Conservation (phyloP, 35 echinoderm and acorn worm species). For the Apostichopus japonicus region DNA sequence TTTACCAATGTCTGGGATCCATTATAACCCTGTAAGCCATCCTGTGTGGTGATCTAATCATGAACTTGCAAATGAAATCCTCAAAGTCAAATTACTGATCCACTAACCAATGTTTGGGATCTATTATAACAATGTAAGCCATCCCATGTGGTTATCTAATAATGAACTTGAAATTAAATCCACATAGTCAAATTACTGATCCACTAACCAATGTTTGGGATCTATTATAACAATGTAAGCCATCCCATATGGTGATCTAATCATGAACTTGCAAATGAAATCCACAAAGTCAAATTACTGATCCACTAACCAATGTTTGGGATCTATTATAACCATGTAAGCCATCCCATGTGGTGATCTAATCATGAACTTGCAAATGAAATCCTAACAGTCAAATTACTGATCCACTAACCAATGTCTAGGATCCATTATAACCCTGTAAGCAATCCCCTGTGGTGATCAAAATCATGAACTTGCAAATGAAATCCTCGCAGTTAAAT, state of each 20-base stretch:
- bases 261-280: constrained; percentile 85
- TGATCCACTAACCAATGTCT: too few species aligned
- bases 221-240: constrained; percentile 85
- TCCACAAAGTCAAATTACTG: too few species aligned
- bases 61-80: constrained; percentile 86
- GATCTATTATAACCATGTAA: constrained; percentile 80
- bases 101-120: constrained; percentile 73
- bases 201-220: too few species aligned
- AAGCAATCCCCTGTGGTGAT: constrained; percentile 71
- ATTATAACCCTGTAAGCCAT: constrained; percentile 83
- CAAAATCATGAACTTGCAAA: constrained; percentile 79
- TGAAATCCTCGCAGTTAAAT: constrained; percentile 78
- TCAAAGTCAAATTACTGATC: too few species aligned
- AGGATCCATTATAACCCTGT: constrained; percentile 77
- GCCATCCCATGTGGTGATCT: constrained; percentile 79
- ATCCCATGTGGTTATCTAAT: constrained; percentile 74
- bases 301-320: constrained; percentile 65
- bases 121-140: constrained; percentile 82
- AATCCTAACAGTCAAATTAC: too few species aligned
- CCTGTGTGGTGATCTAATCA: constrained; percentile 70
- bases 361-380: constrained; percentile 79
- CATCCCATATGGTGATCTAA: constrained; percentile 69
- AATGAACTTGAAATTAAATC: constrained; percentile 90
- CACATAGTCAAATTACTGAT: constrained; percentile 73
- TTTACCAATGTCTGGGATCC: too few species aligned